These are phyloP conservation scores for Gymnobelideus leadbeateri DNA, from an alignment of 2,113 vertebrate genomes.

Conservation along the genomic window DNA sequence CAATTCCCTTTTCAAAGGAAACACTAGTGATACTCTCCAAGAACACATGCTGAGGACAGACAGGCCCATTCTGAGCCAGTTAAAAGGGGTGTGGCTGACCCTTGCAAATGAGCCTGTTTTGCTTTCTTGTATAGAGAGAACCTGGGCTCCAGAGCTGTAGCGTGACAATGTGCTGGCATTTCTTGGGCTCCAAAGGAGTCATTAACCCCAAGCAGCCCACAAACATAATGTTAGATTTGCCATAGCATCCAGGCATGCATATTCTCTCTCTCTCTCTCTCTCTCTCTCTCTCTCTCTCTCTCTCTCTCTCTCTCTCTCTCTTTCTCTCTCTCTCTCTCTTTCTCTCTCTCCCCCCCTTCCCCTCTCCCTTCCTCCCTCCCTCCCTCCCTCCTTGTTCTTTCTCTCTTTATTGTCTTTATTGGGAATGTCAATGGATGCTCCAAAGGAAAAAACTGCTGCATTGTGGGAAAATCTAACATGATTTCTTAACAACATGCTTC, in stretches of 20 bases:
- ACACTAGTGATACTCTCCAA: background rate
- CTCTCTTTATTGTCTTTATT: conserved; percentile 10
- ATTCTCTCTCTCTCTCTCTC: background rate
- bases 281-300: conserved; percentile 1
- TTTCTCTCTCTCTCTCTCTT: background rate
- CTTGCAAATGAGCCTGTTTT: background rate
- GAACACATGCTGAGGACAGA: background rate
- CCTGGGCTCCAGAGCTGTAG: background rate
- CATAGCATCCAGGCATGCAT: accelerated
- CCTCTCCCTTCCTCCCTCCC: background rate
- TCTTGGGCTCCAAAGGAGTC: background rate
- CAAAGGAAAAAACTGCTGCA: conserved; percentile 12
- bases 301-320: background rate
- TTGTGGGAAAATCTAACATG: background rate
- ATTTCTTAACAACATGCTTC: background rate
- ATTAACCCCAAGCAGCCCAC: background rate
- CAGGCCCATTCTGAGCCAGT: background rate
- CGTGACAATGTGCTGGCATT: background rate
- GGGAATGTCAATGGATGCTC: background rate
- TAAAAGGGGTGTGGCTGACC: background rate
- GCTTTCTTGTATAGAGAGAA: background rate
- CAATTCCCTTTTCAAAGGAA: conserved; percentile 42
- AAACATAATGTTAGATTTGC: background rate
- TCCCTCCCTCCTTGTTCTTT: background rate
- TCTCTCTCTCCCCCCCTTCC: background rate